Base-by-base conservation (phyloP, 2,113 vertebrate species). In the Canis aureus region DNA sequence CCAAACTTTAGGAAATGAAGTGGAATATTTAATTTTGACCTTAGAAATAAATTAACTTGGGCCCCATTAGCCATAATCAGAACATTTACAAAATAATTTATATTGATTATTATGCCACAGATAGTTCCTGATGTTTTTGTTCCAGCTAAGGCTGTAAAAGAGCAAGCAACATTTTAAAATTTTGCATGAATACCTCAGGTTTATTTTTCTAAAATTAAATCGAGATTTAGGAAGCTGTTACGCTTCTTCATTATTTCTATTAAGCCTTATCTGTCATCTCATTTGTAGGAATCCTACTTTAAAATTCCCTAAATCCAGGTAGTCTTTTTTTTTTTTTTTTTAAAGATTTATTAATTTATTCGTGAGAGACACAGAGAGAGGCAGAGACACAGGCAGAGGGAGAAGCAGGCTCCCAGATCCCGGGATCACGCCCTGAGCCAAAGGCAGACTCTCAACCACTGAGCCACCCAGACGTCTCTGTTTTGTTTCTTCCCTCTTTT, bases 1-100 rank as follows among this genome's bases (percentile, higher is more conserved):
- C 10, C 60, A 74, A 62, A 89, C 27, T 59, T 82, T 51, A 94
- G 86, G 85, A 88, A 84, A 74, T 81, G 53, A 88, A 71, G 35
- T 73, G 27, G 43, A 92, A 94, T 74, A 91, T 89, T 97, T 60
- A 60, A 81, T 57, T 90, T 78, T 95, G n/a, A 90, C 69, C n/a
- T 88, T 84, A 96, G 57, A 84, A 43, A 32, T 97, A 91, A 92
- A 67, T 85, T 91, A 79, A 60, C 25, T 32, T 51, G 74, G 60
- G 27, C 17, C 43, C 59, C 64, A 49, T 12, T 93, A 38, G n/a
- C 43, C 67, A 80, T 89, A 91, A 53, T 85, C 32, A 82, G 80
- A 90, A 89, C 22, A 87, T 96, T 91, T 89, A 57, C 49, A 49
- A 81, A 93, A 38, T 59, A 55, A 29, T 81, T 25, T 60, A 95